Conservation (phyloP, 2,797 vertebrate genomes). For the Rhinophrynus dorsalis region DNA sequence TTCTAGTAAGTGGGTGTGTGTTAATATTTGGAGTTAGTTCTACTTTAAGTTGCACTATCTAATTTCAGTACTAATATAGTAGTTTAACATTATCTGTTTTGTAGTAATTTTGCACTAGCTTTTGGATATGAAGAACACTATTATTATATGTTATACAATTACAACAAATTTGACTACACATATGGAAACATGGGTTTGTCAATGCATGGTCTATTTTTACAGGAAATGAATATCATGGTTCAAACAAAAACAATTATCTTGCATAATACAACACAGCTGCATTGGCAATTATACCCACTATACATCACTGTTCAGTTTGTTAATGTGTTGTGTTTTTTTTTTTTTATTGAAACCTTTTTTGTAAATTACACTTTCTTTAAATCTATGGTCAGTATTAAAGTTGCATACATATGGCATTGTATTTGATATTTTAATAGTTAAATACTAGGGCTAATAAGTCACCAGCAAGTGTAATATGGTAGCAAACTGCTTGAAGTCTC, state of each 20-base stretch:
- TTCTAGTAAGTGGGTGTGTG: too few relatives aligned
- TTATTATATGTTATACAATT: not conserved
- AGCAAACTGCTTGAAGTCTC: too few relatives aligned
- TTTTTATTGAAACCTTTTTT: not conserved
- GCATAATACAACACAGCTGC: not conserved
- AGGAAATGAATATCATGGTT: not conserved
- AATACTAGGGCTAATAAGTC: too few relatives aligned
- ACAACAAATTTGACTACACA: not conserved
- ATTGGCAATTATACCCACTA: not conserved
- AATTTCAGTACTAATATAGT: not conserved
- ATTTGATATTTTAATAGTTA: too few relatives aligned
- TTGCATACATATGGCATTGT: too few relatives aligned
- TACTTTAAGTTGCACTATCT: not conserved
- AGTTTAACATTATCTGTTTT: not conserved
- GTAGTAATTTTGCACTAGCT: slow-evolving; percentile 1
- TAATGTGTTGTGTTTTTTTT: too few relatives aligned
- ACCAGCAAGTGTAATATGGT: too few relatives aligned
- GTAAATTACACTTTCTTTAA: not conserved
- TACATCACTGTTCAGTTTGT: not conserved
- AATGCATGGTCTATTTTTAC: not conserved
- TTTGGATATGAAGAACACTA: not conserved
- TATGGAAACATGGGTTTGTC: not conserved
- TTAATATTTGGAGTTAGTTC: too few relatives aligned
- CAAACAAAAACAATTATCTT: not conserved
- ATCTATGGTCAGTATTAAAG: not conserved